Base-by-base conservation (phyloP, 1,140 invertebrate genomes). In the Papilio polytes region DNA sequence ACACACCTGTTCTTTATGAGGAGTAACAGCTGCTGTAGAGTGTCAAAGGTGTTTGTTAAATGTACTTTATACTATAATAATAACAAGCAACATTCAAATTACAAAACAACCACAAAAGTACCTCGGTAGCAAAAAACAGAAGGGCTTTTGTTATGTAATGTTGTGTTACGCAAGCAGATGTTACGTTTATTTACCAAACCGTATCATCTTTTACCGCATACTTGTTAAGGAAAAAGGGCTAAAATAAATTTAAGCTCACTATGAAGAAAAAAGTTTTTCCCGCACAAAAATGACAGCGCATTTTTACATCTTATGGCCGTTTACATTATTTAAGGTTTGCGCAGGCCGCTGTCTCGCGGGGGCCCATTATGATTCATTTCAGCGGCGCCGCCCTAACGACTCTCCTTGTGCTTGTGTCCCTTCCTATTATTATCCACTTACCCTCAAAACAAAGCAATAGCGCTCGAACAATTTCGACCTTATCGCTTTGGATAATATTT, bases 331-430 rank as follows among this genome's bases (percentile, higher is more conserved):
- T 76, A 76, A 76, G n/a, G 74, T 76, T 76, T 48, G 74, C 18
- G 44, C 74, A 31, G 41, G 41, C 74, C 44, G 44, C 10, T 10
- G 44, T 76, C 74, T 74, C 74, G 74, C 44, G 74, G 41, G 20
- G 74, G 46, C 77, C 46, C 48, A 82, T 82, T 82, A 82, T 82
- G 81, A 82, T 79, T 82, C 81, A 82, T 82, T 82, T 74, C 46
- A 12, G 81, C 63, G 74, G 51, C 77, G 59, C 72, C 66, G 72
- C 76, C 81, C 77, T 79, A 79, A 82, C 81, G 80, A 78, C 80
- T n/a, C 46, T 59, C 66, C 41, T 76, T 15, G 74, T 53, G 10
- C 46, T 48, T 48, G 46, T 48, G 74, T 76, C 74, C 74, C 74
- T 76, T 76, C 41, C 18, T 76, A 53, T 76, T 76, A 76, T 76